phyloP scores from a whole-genome alignment of 92 coral and sea anemone genomes.

The Epizoanthus rinbou region DNA sequence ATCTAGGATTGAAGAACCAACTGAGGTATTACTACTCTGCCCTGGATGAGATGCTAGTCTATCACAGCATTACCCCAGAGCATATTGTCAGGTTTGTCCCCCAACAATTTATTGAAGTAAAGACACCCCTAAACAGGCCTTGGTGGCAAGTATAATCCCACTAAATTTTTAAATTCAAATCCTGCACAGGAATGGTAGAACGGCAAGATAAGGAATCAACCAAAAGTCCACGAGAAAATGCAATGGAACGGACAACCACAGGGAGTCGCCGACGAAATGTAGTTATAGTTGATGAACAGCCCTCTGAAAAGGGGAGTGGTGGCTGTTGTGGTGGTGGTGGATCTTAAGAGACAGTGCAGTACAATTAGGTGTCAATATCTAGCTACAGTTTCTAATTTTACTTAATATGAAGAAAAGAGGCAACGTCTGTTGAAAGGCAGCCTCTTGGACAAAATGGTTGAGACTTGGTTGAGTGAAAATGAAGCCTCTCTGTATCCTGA shows the following conservation, averaged over 20 bases:
- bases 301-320: constrained; percentile 64
- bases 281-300: constrained; percentile 95
- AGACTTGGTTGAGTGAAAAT: too few relatives aligned
- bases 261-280: constrained; percentile 80
- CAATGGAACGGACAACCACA: constrained; percentile 57
- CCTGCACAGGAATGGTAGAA: constrained; percentile 79
- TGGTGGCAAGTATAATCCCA: too few relatives aligned
- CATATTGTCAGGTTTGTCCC: too few relatives aligned
- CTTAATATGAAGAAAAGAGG: not conserved
- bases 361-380: not conserved
- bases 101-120: too few relatives aligned
- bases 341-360: constrained; percentile 12
- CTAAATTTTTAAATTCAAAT: not conserved
- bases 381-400: constrained; percentile 12
- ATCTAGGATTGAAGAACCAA: too few relatives aligned
- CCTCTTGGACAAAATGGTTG: too few relatives aligned
- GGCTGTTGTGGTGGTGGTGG: constrained; percentile 67
- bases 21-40: too few relatives aligned
- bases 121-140: too few relatives aligned
- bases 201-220: constrained; percentile 74
- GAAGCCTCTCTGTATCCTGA: too few relatives aligned
- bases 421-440: too few relatives aligned
- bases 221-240: constrained; percentile 53
- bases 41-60: too few relatives aligned
- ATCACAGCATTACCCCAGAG: too few relatives aligned